phyloP scores from a whole-genome alignment of 2,888 invertebrate species.

The Agrilus mali region DNA sequence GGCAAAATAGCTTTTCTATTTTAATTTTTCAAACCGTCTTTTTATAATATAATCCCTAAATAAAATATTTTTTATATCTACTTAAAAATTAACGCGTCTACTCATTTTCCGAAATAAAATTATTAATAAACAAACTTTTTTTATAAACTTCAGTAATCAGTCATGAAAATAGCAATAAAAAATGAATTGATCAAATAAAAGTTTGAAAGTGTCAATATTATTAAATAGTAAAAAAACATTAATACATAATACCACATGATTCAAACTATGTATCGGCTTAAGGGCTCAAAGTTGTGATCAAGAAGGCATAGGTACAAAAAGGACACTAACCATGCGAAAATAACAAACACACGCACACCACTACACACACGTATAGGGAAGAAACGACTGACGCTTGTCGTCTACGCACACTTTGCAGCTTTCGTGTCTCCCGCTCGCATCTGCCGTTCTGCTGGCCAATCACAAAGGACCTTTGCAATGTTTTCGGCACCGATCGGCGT shows the following conservation, averaged over 20 bases:
- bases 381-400: slow-evolving; percentile 30
- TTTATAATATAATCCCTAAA: no score
- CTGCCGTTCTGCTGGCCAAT: slow-evolving; percentile 33
- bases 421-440: slow-evolving; percentile 32
- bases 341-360: slow-evolving; percentile 31
- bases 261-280: no score
- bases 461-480: slow-evolving; percentile 17
- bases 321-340: slow-evolving; percentile 33
- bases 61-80: no score
- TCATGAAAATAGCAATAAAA: no score
- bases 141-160: no score
- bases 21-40: no score
- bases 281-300: no score
- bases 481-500: slow-evolving; percentile 10
- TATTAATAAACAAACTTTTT: no score
- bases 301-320: neutral
- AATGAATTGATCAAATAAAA: no score
- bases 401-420: slow-evolving; percentile 31
- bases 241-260: neutral
- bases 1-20: no score
- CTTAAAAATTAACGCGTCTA: no score
- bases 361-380: slow-evolving; percentile 32
- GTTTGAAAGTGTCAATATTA: neutral
- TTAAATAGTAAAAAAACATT: neutral
- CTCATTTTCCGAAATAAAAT: no score